Base-by-base conservation (phyloP, 2,113 vertebrate genomes). In the Spilogale gracilis region DNA sequence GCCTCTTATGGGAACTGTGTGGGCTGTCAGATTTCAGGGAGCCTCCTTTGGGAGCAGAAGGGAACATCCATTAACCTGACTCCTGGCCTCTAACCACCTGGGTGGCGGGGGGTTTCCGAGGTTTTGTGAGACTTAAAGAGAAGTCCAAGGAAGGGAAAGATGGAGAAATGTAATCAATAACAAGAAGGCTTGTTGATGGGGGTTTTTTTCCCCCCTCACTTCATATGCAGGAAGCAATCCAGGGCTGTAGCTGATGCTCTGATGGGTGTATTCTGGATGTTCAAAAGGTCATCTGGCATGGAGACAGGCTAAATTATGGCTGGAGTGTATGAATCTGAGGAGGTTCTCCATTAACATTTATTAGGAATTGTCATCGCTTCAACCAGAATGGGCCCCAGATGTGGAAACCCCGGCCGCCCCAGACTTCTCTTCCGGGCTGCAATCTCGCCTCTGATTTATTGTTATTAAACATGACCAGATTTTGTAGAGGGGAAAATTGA, bases 341-440 rank as follows among this genome's bases (percentile, higher is more conserved):
- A 98, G 98, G 98, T 98, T 98, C 91, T 97, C 98, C 98, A 98
- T 99, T 99, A 99, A 98, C 96, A 98, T 98, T 98, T 99, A 99
- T 99, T 99, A 98, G 98, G 97, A 96, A 98, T 98, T 99, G 98
- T 99, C 99, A 98, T 98, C 98, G 97, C 98, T 98, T 98, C 97
- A 83, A 93, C 93, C 96, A 56, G 95, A 99, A 98, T 98, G 98
- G 98, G 98, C 98, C 98, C 98, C 98, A 99, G 98, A 99, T 99
- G 99, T 99, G 98, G 98, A 98, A 98, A 98, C 92, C 97, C 96
- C 67, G 80, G 95, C 98, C 94, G 96, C 94, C 94, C 88, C 95
- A 97, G 97, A 95, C 97, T 98, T 96, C 96, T 98, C 96, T 97
- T 98, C 97, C 92, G 69, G 95, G 95, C 98, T 97, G 97, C 98